A percentile compares a stretch with the other conserved stretches of the same genome.
Conservation (phyloP, 2,113 vertebrate species). For the Centrocercus urophasianus region DNA sequence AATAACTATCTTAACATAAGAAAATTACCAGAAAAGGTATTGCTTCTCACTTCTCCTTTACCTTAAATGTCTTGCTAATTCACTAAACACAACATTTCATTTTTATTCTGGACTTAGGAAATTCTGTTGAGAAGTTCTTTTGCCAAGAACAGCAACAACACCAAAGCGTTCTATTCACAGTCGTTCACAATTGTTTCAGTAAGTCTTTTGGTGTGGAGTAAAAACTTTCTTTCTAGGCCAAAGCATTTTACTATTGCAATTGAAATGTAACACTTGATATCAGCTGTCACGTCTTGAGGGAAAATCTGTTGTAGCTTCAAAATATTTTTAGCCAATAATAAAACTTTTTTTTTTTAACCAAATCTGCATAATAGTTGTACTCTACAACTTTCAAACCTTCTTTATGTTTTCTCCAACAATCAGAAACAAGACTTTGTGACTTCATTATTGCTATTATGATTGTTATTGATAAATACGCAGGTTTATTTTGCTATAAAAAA, state of each 20-base stretch:
- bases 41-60: not conserved
- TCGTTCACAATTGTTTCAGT: not conserved
- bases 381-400: not conserved
- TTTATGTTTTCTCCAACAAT: not conserved
- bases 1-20: not conserved
- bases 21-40: not conserved
- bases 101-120: not conserved
- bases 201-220: not conserved
- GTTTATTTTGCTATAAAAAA: not conserved
- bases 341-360: not conserved
- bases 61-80: not conserved
- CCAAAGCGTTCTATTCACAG: not conserved
- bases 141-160: fast-evolving
- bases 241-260: not conserved
- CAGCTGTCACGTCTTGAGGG: not conserved
- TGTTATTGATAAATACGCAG: not conserved
- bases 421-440: not conserved
- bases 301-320: not conserved
- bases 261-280: not conserved
- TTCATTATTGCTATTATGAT: too few relatives aligned
- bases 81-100: not conserved
- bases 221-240: not conserved
- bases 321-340: not conserved
- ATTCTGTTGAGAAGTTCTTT: not conserved
- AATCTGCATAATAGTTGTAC: not conserved